Conservation (phyloP, 2,797 vertebrate species). For the Gobionotothen gibberifrons region DNA sequence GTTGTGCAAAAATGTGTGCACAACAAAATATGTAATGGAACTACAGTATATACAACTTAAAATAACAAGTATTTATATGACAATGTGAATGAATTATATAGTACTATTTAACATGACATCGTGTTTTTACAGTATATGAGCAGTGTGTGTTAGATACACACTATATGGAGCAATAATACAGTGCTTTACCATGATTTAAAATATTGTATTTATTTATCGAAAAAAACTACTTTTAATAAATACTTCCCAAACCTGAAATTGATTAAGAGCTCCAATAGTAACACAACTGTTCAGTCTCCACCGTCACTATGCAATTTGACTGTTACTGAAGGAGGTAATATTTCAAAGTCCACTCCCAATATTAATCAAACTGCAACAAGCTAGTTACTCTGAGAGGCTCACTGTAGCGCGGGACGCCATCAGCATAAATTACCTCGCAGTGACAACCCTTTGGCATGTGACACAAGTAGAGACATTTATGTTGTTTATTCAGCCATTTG, state of each 20-base stretch:
- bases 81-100: background rate
- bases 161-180: too few species aligned
- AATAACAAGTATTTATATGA: background rate
- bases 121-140: background rate
- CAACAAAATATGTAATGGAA: background rate
- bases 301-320: conserved; percentile 7
- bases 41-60: too few species aligned
- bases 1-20: background rate
- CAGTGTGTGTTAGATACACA: background rate
- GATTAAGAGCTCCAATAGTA: conserved; percentile 1
- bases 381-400: conserved; percentile 25
- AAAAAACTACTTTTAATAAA: background rate
- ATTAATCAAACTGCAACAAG: conserved; percentile 41
- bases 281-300: background rate
- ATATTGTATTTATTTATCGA: too few species aligned
- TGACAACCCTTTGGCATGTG: conserved; percentile 26
- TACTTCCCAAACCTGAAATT: background rate
- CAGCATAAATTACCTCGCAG: conserved; percentile 43
- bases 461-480: conserved; percentile 27
- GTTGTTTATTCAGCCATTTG: conserved; percentile 49
- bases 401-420: conserved; percentile 14
- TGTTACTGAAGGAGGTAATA: conserved; percentile 28
- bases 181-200: background rate
- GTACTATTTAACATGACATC: background rate
- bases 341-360: conserved; percentile 25